Percentiles rank a stretch among this genome's conserved stretches.
Evolutionary conservation across 2,797 vertebrate species (phyloP).

Genomic region (Enteromius viviparus): DNA sequence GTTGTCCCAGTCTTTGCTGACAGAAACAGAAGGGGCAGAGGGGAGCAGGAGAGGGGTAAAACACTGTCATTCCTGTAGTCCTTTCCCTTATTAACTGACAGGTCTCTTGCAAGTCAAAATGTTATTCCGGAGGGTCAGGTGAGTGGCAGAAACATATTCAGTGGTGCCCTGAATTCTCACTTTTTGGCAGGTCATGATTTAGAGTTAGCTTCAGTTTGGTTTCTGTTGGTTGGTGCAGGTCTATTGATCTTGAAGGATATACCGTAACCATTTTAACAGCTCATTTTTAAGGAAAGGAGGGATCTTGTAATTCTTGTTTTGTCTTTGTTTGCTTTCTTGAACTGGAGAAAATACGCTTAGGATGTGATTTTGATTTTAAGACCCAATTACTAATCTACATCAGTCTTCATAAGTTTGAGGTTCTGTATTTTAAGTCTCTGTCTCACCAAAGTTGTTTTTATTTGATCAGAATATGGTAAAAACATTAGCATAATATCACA

Average conservation of each 20-base stretch:
- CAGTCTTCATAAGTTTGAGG: background rate
- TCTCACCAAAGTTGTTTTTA: background rate
- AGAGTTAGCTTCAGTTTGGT: background rate
- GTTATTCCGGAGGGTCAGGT: slow-evolving; percentile 24
- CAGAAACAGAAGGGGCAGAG: slow-evolving; percentile 16
- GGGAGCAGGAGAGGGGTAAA: slow-evolving; percentile 2
- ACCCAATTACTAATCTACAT: background rate
- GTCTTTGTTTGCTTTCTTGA: background rate
- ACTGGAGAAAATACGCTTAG: background rate
- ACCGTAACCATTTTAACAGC: background rate
- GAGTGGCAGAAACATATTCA: slow-evolving; percentile 20
- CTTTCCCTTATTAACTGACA: slow-evolving; percentile 3
- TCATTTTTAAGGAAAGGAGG: background rate
- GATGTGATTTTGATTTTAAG: background rate
- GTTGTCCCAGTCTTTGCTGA: background rate
- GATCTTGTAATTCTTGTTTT: background rate
- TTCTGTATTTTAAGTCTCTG: too few species aligned
- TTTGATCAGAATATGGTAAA: background rate
- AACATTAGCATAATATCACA: background rate
- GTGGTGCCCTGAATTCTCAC: background rate
- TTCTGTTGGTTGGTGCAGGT: slow-evolving; percentile 12
- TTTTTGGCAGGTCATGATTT: background rate
- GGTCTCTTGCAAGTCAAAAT: slow-evolving; percentile 21
- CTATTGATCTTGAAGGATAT: slow-evolving; percentile 13
- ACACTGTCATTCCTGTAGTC: slow-evolving; percentile 4